These are phyloP conservation scores for Bucco capensis DNA, from an alignment of 2,113 vertebrate species.

Conservation along the genomic window DNA sequence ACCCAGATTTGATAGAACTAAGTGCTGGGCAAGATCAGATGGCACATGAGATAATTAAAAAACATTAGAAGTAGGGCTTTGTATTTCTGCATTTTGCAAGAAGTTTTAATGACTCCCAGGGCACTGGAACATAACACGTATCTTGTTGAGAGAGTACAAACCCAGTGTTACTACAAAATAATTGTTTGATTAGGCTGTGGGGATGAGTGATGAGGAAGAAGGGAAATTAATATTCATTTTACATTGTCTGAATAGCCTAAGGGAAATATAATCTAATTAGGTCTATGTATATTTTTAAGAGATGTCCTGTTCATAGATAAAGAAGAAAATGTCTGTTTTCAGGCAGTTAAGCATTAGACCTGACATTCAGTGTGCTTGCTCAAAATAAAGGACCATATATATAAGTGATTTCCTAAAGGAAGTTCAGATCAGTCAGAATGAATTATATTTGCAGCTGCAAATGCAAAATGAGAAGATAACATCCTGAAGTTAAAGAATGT, in stretches of 20 bases:
- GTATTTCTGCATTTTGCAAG: slow-evolving; percentile 47
- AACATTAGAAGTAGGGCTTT: slow-evolving; percentile 29
- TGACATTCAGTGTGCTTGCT: neutral
- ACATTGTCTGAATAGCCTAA: neutral
- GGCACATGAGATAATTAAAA: slow-evolving; percentile 39
- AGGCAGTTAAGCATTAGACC: neutral
- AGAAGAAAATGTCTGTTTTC: slow-evolving; percentile 24
- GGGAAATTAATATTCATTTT: slow-evolving; percentile 10
- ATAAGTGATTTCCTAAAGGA: neutral
- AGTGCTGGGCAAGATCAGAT: neutral
- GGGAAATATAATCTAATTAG: slow-evolving; percentile 39
- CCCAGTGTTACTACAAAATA: slow-evolving; percentile 27
- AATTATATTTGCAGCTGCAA: neutral
- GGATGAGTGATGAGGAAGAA: neutral
- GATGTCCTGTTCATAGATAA: neutral
- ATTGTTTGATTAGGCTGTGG: slow-evolving; percentile 17
- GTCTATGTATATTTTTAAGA: neutral
- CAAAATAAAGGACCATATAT: neutral
- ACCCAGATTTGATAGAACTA: neutral
- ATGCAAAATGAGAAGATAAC: neutral
- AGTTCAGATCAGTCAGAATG: neutral
- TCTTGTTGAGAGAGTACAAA: slow-evolving; percentile 43
- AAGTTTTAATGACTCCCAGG: slow-evolving; percentile 53
- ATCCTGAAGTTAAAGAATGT: neutral
- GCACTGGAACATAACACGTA: neutral